Evolutionary conservation across 2,888 invertebrate genomes (phyloP), one percentile per base, ranked within the genome.

Genomic region (Artemia sinica): DNA sequence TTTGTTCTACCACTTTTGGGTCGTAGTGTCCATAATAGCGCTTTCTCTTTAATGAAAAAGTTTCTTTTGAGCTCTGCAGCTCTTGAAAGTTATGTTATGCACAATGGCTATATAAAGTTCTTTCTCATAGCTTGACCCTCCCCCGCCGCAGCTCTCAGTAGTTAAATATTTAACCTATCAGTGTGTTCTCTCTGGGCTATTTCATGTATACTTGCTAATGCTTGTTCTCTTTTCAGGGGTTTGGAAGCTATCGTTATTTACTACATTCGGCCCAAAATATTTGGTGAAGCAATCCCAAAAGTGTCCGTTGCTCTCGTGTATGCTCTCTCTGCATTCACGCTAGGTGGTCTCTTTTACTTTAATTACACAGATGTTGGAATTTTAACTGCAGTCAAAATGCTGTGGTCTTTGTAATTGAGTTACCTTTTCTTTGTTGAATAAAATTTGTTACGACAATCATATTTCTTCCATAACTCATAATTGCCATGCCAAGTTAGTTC

Each of bases 311-410:
- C 79, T 10, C 74, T 83, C 0, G 82, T 91, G 5, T 86, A 89
- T 74, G 74, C 84, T 0, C 72, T 90, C 13, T 87, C 87, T 8
- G 83, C 86, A 66, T 79, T 84, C 0, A 86, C 88, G 3, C 82
- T 93, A 28, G 89, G 87, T 28, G 90, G 91, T 5, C 82, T 93
- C 0, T 83, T 89, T 75, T 87, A 90, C 78, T 84, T 89, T 74
- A 89, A 88, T 75, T 87, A 85, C 76, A 86, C 86, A 73, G 90
- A 90, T 75, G 83, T 88, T 70, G 93, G 92, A 51, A 79, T 93
- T 72, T 84, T 84, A 52, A 84, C 85, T 74, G 82, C 86, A 3
- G 78, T 90, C 66, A 84, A 84, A 73, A 83, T 85, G 76, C 78
- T 89, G 69, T 91, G 91, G 90, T 74, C 80, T 78, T 72, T 76